Evolutionary conservation across 2,113 vertebrate genomes (phyloP).

Genomic region (Petromus typicus): DNA sequence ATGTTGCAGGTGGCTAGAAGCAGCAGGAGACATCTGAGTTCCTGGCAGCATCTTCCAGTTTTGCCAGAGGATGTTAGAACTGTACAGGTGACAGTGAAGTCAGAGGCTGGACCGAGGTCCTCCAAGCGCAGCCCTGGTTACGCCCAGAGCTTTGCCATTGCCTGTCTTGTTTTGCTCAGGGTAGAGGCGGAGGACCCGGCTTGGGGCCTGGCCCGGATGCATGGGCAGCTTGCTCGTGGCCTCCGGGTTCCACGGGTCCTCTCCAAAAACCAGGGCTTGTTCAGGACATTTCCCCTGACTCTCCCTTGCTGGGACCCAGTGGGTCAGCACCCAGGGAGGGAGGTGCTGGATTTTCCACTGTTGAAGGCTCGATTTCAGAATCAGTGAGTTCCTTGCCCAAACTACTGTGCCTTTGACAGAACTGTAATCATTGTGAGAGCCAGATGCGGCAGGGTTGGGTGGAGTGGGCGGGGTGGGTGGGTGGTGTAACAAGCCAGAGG

Average conservation of each 20-base stretch:
- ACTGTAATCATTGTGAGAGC: background rate
- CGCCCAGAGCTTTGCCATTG: too few species aligned
- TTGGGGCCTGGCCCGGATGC: background rate
- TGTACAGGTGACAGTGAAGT: background rate
- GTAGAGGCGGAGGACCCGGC: background rate
- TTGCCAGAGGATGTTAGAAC: background rate
- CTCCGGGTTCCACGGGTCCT: background rate
- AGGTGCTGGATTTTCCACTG: background rate
- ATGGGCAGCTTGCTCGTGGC: too few species aligned
- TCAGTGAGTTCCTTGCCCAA: constrained; percentile 10
- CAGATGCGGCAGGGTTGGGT: too few species aligned
- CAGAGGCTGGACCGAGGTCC: too few species aligned
- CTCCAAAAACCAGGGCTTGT: constrained; percentile 50
- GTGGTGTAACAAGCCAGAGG: background rate
- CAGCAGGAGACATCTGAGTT: fast-evolving
- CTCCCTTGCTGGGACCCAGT: background rate
- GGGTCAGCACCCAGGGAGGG: background rate
- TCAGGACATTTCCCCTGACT: constrained; percentile 65
- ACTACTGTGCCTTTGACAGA: background rate
- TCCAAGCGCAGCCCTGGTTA: background rate
- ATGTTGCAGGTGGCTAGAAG: too few species aligned
- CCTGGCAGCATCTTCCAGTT: background rate
- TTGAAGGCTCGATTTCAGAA: constrained; percentile 33
- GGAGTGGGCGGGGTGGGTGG: too few species aligned
- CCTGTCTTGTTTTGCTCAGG: background rate